Evolutionary conservation across 2,797 vertebrate genomes (phyloP).

Genomic region (Gobio occitaniae): DNA sequence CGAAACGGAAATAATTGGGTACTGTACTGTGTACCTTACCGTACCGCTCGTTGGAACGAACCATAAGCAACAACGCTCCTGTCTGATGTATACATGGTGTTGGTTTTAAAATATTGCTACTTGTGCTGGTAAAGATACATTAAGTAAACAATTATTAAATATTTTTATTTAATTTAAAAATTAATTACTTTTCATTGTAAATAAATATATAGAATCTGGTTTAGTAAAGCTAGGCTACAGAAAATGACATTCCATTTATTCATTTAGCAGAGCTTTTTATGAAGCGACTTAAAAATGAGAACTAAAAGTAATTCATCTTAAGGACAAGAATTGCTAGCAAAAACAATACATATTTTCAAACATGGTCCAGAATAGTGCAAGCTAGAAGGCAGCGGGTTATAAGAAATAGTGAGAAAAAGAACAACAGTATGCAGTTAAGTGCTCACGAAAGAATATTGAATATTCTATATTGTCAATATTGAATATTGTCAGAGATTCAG

Average conservation of each 20-base stretch:
- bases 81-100: neutral
- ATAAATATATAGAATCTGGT: neutral
- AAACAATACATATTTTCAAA: too few relatives aligned
- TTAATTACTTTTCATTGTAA: neutral
- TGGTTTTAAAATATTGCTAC: neutral
- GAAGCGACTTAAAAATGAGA: neutral
- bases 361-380: too few relatives aligned
- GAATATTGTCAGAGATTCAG: neutral
- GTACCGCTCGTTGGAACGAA: too few relatives aligned
- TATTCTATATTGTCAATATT: too few relatives aligned
- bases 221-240: neutral
- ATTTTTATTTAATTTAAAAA: neutral
- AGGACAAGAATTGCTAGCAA: too few relatives aligned
- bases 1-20: too few relatives aligned
- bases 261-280: neutral
- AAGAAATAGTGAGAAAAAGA: too few relatives aligned
- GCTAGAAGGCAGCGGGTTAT: too few relatives aligned
- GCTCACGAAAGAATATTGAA: neutral
- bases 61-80: neutral
- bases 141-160: too few relatives aligned
- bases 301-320: neutral
- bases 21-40: too few relatives aligned
- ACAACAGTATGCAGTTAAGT: neutral
- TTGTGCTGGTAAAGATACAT: neutral
- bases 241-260: neutral